These are phyloP conservation scores for Dendrolimus pini DNA, from an alignment of 2,888 invertebrate genomes.

Conservation along the genomic window DNA sequence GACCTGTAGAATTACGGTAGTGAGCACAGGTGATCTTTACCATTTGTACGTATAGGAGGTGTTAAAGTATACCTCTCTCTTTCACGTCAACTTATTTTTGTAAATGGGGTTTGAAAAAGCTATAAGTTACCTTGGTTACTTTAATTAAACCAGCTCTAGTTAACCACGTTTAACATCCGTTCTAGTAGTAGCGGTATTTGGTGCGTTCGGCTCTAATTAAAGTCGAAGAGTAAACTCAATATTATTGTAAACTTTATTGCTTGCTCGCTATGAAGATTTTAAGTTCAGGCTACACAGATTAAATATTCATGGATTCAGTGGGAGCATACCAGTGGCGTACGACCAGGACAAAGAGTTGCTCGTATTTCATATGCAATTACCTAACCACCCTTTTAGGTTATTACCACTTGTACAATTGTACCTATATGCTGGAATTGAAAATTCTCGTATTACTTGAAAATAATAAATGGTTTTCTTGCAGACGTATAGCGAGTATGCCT, in stretches of 20 bases:
- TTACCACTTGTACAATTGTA: slow-evolving; percentile 32
- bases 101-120: slow-evolving; percentile 33
- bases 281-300: slow-evolving; percentile 18
- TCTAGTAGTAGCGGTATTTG: slow-evolving; percentile 49
- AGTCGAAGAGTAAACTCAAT: slow-evolving; percentile 38
- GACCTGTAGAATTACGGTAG: slow-evolving; percentile 72
- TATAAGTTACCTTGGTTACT: slow-evolving; percentile 33
- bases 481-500: background rate
- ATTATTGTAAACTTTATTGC: slow-evolving; percentile 40
- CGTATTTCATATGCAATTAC: slow-evolving; percentile 3
- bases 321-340: slow-evolving; percentile 23
- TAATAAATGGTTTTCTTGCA: background rate
- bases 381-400: slow-evolving; percentile 17
- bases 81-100: slow-evolving; percentile 29
- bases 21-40: slow-evolving; percentile 76
- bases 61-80: slow-evolving; percentile 59
- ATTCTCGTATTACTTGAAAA: background rate
- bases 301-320: slow-evolving; percentile 30
- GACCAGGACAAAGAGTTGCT: slow-evolving; percentile 10
- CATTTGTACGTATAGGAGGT: slow-evolving; percentile 57
- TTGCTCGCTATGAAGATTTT: slow-evolving; percentile 22
- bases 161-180: slow-evolving; percentile 60
- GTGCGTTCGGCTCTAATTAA: slow-evolving; percentile 48
- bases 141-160: slow-evolving; percentile 58
- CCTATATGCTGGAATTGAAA: slow-evolving; percentile 20